Evolutionary conservation across 2,113 vertebrate genomes (phyloP).

Genomic region (Charadrius vociferus): DNA sequence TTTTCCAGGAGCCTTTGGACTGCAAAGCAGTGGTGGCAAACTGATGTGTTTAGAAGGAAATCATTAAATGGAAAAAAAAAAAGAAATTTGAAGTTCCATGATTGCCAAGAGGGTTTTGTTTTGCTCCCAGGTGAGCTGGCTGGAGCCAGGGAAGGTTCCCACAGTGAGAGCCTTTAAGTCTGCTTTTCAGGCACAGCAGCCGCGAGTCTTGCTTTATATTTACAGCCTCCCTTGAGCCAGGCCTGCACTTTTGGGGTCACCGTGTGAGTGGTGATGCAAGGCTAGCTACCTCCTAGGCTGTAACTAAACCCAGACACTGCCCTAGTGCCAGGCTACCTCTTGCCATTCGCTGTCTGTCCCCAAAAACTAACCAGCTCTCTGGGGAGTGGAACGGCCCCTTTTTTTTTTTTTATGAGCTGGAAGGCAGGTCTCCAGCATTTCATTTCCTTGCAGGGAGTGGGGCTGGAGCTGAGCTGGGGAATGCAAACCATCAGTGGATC

Average conservation of each 20-base stretch:
- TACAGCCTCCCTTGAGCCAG: neutral
- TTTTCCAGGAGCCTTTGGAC: neutral
- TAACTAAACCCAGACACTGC: neutral
- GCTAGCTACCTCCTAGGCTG: neutral
- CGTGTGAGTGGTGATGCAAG: neutral
- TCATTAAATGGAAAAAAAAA: neutral
- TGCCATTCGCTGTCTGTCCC: neutral
- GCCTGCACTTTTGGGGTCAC: neutral
- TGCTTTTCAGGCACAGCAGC: neutral
- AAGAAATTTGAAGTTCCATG: accelerated
- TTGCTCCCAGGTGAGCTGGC: neutral
- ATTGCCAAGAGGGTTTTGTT: neutral
- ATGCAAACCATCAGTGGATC: neutral
- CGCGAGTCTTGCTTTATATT: accelerated
- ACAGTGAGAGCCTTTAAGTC: neutral
- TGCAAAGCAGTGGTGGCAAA: neutral
- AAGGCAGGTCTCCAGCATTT: neutral
- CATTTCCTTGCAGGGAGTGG: neutral
- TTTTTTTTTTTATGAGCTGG: neutral
- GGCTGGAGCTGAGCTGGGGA: neutral
- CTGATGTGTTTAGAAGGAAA: neutral
- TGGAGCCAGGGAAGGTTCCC: neutral
- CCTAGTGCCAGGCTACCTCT: neutral
- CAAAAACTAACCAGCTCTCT: neutral
- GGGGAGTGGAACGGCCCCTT: neutral